Conservation (phyloP, 2,888 invertebrate species). For the Cataglyphis cursor region DNA sequence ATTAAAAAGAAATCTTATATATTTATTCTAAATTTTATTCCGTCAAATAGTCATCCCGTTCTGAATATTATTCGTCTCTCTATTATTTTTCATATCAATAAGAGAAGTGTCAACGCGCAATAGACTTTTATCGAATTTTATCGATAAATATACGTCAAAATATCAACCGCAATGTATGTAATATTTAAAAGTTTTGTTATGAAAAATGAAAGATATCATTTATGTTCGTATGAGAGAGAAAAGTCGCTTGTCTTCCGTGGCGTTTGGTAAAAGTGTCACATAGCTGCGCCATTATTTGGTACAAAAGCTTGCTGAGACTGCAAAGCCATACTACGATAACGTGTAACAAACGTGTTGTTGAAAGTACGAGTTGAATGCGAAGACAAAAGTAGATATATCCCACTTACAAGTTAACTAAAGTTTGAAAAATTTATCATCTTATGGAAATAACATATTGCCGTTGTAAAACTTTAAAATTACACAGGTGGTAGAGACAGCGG, state of each 20-base stretch:
- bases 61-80: not conserved
- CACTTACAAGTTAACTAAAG: not conserved
- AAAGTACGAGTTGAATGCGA: not conserved
- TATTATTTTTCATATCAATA: not conserved
- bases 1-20: not conserved
- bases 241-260: not conserved
- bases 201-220: conserved; percentile 2
- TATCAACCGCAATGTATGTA: not conserved
- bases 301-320: not conserved
- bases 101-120: not conserved
- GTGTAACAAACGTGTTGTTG: conserved; percentile 5
- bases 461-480: conserved; percentile 34
- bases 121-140: not conserved
- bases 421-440: conserved; percentile 16
- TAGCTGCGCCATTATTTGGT: not conserved
- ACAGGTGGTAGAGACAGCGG: not conserved
- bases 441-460: not conserved
- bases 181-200: not conserved
- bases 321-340: not conserved
- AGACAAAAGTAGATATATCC: not conserved
- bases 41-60: not conserved
- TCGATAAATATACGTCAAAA: not conserved
- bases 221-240: not conserved
- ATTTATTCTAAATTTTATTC: not conserved
- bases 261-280: not conserved